Evolutionary conservation across 2,888 invertebrate genomes (phyloP).

Genomic region (Pristionchus exspectatus): DNA sequence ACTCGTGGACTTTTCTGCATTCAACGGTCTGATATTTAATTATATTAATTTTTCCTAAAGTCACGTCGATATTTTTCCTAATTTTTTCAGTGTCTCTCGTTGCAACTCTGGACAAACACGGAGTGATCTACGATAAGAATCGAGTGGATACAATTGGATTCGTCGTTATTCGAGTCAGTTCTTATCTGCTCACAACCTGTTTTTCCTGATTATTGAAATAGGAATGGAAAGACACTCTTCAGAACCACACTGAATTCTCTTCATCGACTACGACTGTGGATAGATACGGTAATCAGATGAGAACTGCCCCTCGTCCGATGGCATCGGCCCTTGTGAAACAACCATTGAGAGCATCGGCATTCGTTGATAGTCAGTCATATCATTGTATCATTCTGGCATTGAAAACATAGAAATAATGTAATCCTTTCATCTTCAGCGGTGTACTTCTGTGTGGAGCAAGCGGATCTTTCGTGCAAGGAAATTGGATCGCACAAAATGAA

Average conservation of each 20-base stretch:
- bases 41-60: neutral
- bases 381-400: neutral
- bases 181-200: neutral
- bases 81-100: neutral
- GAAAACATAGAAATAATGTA: neutral
- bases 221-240: neutral
- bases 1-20: neutral
- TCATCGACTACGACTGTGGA: neutral
- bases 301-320: neutral
- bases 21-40: neutral
- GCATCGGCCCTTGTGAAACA: neutral
- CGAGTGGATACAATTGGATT: neutral
- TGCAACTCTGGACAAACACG: neutral
- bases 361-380: neutral
- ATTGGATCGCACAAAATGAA: slow-evolving; percentile 23
- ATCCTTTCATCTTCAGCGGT: neutral
- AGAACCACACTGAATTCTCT: slow-evolving; percentile 2
- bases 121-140: neutral
- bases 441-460: neutral
- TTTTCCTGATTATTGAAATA: neutral
- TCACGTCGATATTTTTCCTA: neutral
- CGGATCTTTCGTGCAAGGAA: slow-evolving; percentile 22
- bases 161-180: slow-evolving; percentile 1
- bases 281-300: neutral
- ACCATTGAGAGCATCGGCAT: neutral